Conservation (phyloP, 2,113 vertebrate genomes). For the Aplodontia rufa region DNA sequence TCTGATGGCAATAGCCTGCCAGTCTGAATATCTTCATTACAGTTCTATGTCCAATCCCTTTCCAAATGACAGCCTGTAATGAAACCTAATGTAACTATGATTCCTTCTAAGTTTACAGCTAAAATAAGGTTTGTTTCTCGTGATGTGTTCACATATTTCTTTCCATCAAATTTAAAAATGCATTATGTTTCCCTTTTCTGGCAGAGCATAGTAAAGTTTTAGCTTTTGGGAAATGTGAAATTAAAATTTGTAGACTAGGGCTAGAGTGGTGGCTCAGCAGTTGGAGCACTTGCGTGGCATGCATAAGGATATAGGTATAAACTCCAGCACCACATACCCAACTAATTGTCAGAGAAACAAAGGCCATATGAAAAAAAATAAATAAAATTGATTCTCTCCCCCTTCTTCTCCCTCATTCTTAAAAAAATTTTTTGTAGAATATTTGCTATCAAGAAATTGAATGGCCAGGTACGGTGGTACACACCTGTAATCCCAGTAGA, state of each 20-base stretch:
- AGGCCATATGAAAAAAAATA: no score
- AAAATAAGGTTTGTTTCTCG: constrained; percentile 7
- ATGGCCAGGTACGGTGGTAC: no score
- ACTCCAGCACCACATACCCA: no score
- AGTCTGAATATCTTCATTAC: neutral
- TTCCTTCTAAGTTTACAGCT: neutral
- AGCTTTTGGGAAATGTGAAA: constrained; percentile 41
- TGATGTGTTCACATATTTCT: neutral
- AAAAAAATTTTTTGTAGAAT: neutral
- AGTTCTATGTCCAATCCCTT: neutral
- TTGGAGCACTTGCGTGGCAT: no score
- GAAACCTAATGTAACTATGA: neutral
- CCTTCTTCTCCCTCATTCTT: no score
- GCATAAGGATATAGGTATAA: no score
- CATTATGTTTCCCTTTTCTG: neutral
- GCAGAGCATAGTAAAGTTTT: neutral
- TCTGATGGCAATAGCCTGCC: neutral
- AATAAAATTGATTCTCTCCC: no score
- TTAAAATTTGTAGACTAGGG: constrained; percentile 26
- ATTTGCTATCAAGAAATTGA: constrained; percentile 12
- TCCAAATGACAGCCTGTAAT: neutral
- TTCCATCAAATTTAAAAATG: neutral
- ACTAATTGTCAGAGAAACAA: no score
- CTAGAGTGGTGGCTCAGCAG: no score
- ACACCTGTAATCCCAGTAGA: no score